A percentile compares a stretch with the other conserved stretches of the same genome.
Evolutionary conservation across 1,140 invertebrate species (phyloP).

Genomic region (Heliconius himera): DNA sequence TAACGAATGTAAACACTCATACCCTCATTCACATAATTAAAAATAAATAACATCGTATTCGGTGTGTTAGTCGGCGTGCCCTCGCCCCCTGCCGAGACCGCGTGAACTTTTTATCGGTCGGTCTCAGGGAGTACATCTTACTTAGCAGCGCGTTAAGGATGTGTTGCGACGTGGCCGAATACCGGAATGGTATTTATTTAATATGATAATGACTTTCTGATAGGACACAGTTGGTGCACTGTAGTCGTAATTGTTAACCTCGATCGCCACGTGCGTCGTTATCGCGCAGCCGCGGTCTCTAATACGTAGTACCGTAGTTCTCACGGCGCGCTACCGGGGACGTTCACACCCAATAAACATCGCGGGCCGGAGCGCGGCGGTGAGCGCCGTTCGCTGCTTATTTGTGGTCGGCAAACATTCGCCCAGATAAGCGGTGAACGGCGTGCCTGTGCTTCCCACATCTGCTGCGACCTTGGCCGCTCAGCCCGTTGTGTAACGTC

Average conservation of each 20-base stretch:
- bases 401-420: slow-evolving; percentile 70
- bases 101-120: slow-evolving; percentile 73
- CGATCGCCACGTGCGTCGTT: slow-evolving; percentile 58
- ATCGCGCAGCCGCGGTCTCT: slow-evolving; percentile 50
- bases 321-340: slow-evolving; percentile 64
- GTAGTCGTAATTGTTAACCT: slow-evolving; percentile 33
- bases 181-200: slow-evolving; percentile 17
- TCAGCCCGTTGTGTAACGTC: slow-evolving; percentile 70
- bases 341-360: slow-evolving; percentile 70
- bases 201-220: slow-evolving; percentile 10
- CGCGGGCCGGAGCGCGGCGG: slow-evolving; percentile 30
- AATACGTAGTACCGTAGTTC: slow-evolving; percentile 60
- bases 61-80: slow-evolving; percentile 63
- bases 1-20: slow-evolving; percentile 64
- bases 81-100: slow-evolving; percentile 69
- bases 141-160: slow-evolving; percentile 39
- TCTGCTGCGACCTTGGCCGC: slow-evolving; percentile 77
- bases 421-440: slow-evolving; percentile 72
- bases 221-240: background rate
- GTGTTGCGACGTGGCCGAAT: slow-evolving; percentile 18
- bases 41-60: slow-evolving; percentile 72
- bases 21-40: slow-evolving; percentile 73
- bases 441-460: slow-evolving; percentile 75
- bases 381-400: slow-evolving; percentile 58
- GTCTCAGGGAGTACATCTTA: slow-evolving; percentile 48